Conservation (phyloP, 2,888 invertebrate species). For the Drosophila merina region DNA sequence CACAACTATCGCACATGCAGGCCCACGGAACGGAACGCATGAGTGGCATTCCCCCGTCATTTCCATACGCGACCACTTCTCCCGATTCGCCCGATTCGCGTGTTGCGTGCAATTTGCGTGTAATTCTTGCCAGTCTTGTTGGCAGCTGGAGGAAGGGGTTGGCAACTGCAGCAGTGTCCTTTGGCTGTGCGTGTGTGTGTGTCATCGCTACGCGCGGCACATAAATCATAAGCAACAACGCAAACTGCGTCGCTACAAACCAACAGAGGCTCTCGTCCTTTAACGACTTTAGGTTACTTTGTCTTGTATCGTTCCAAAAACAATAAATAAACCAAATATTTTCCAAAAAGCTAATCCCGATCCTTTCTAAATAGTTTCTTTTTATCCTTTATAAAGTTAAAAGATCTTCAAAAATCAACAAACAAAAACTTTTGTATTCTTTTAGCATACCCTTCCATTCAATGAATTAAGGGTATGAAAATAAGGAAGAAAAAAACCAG, state of each 20-base stretch:
- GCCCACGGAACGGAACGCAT: constrained; percentile 52
- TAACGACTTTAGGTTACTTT: neutral
- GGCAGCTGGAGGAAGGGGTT: constrained; percentile 81
- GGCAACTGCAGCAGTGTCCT: constrained; percentile 54
- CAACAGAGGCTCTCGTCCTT: constrained; percentile 11
- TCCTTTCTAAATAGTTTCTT: constrained; percentile 1
- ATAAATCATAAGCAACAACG: constrained; percentile 76
- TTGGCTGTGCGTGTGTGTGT: constrained; percentile 50
- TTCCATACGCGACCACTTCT: constrained; percentile 62
- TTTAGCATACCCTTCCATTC: constrained; percentile 21
- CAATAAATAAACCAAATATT: neutral
- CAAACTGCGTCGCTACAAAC: constrained; percentile 69
- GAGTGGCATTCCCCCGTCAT: constrained; percentile 72
- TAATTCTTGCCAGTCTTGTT: constrained; percentile 56
- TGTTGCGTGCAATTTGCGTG: constrained; percentile 79
- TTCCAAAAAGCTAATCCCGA: neutral
- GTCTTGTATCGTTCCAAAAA: neutral
- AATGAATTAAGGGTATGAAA: constrained; percentile 14
- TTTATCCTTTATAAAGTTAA: constrained; percentile 1
- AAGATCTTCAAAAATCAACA: neutral
- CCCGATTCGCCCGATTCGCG: constrained; percentile 66
- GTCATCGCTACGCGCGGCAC: constrained; percentile 71
- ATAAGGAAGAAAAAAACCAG: constrained; percentile 16
- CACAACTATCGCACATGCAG: constrained; percentile 62
- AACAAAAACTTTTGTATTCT: neutral